These are phyloP conservation scores for Euthynnus affinis DNA, from an alignment of 2,797 vertebrate genomes.

Conservation along the genomic window DNA sequence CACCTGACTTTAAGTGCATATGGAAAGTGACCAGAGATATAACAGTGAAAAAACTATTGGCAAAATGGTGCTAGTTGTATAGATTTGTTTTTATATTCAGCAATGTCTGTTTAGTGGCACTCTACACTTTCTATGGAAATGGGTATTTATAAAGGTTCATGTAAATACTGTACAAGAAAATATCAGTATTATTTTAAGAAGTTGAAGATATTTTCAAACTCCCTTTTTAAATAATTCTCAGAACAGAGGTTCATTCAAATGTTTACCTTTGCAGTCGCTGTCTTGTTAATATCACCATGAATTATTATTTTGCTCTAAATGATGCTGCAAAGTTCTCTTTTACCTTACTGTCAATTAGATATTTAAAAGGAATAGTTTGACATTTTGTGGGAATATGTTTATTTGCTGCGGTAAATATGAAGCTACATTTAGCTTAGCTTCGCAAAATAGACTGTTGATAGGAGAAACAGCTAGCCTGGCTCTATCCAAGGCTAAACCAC, in stretches of 20 bases:
- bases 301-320: background rate
- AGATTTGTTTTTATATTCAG: constrained; percentile 58
- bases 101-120: constrained; percentile 53
- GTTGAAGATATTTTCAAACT: constrained; percentile 22
- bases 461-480: background rate
- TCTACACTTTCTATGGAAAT: constrained; percentile 80
- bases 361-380: background rate
- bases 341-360: background rate
- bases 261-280: constrained; percentile 13
- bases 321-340: background rate
- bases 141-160: constrained; percentile 84
- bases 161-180: constrained; percentile 89
- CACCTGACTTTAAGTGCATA: background rate
- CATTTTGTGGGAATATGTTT: background rate
- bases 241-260: background rate
- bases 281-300: background rate
- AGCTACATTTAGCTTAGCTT: constrained; percentile 1
- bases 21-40: constrained; percentile 40
- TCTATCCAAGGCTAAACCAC: background rate
- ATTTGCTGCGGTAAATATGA: background rate
- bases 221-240: background rate
- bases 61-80: constrained; percentile 72
- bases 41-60: constrained; percentile 45
- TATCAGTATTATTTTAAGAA: constrained; percentile 85
- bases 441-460: background rate